phyloP scores from a whole-genome alignment of 1,140 invertebrate species.

The Camponotus floridanus region DNA sequence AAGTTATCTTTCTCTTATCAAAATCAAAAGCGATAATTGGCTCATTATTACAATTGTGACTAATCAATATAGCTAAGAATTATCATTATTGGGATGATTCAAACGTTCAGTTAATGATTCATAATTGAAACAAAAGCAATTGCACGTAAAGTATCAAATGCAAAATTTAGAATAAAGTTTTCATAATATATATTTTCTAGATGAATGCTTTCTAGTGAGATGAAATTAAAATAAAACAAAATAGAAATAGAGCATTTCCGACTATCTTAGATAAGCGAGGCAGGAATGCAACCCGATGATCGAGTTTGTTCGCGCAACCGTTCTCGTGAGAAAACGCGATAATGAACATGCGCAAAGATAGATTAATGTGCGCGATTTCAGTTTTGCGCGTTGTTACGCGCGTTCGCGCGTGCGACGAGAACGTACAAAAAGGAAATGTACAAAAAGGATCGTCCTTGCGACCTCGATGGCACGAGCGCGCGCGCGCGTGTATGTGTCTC shows the following conservation, averaged over 20 bases:
- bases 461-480: conserved; percentile 24
- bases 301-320: not conserved
- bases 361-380: conserved; percentile 16
- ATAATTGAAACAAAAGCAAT: not conserved
- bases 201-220: not conserved
- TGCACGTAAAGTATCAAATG: conserved; percentile 6
- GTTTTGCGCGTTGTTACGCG: conserved; percentile 10
- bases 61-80: not conserved
- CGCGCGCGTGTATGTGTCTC: conserved; percentile 12
- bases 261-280: conserved; percentile 44
- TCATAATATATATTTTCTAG: not conserved
- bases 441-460: conserved; percentile 49
- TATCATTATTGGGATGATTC: not conserved
- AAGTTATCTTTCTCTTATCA: not conserved
- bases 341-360: conserved; percentile 9
- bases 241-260: not conserved
- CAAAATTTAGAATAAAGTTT: not conserved
- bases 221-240: conserved; percentile 10
- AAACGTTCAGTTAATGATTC: not conserved
- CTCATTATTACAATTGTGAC: conserved; percentile 10
- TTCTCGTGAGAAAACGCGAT: conserved; percentile 20
- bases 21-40: not conserved
- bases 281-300: conserved; percentile 47
- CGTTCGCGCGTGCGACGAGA: conserved; percentile 6
- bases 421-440: conserved; percentile 19